phyloP scores from a whole-genome alignment of 2,888 invertebrate genomes.

The Fissipunctia ypsillon region DNA sequence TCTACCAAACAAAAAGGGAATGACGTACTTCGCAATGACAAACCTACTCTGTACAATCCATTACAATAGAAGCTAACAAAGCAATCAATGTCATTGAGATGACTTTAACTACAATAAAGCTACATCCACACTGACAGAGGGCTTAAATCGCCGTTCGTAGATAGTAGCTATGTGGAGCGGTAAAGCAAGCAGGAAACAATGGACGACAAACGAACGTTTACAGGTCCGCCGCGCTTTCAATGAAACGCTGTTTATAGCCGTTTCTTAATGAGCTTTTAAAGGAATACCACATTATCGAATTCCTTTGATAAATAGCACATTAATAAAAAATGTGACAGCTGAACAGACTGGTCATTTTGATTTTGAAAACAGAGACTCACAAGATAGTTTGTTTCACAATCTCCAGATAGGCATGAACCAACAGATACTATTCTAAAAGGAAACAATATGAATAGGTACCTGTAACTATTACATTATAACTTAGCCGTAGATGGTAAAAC shows the following conservation, averaged over 20 bases:
- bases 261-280: not conserved
- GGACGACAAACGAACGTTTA: not conserved
- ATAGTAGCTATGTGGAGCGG: not conserved
- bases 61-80: constrained; percentile 12
- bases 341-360: no score
- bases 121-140: not conserved
- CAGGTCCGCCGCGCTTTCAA: not conserved
- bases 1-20: not conserved
- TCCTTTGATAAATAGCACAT: no score
- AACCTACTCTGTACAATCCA: not conserved
- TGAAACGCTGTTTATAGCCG: not conserved
- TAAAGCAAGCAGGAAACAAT: not conserved
- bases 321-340: no score
- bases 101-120: not conserved
- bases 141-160: not conserved
- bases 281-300: not conserved
- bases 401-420: no score
- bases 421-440: no score
- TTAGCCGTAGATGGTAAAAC: not conserved
- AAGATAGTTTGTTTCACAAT: no score
- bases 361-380: no score
- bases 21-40: not conserved
- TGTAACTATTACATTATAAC: not conserved
- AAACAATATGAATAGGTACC: no score
- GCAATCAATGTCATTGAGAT: constrained; percentile 20